These are phyloP conservation scores for Chrysogorgia sp. DNA, from an alignment of 92 coral and sea anemone species.

Conservation along the genomic window DNA sequence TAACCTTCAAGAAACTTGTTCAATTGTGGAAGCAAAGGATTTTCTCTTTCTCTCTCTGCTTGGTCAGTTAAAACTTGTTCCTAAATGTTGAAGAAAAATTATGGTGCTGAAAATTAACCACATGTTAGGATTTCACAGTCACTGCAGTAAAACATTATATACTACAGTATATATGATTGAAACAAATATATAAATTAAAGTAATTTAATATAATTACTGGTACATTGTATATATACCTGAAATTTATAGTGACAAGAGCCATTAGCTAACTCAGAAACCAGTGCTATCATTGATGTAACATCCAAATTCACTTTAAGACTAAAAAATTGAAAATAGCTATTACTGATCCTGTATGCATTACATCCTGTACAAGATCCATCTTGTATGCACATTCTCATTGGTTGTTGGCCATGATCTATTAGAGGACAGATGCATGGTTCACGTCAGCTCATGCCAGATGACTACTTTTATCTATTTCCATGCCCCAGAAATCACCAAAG, in stretches of 20 bases:
- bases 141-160: too few species aligned
- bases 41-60: constrained; percentile 74
- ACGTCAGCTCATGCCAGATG: too few species aligned
- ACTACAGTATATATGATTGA: neutral
- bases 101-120: neutral
- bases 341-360: too few species aligned
- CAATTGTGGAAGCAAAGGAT: constrained; percentile 75
- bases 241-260: constrained; percentile 77
- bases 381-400: too few species aligned
- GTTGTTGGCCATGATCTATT: too few species aligned
- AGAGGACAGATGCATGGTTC: too few species aligned
- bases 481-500: too few species aligned
- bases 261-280: constrained; percentile 83
- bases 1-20: constrained; percentile 75
- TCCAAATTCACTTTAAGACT: constrained; percentile 80
- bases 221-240: constrained; percentile 56
- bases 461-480: too few species aligned
- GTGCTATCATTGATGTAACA: constrained; percentile 92
- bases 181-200: neutral
- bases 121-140: too few species aligned
- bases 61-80: constrained; percentile 75
- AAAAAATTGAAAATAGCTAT: too few species aligned
- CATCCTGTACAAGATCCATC: too few species aligned
- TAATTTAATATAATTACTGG: neutral
- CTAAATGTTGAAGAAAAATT: constrained; percentile 37